Conservation (phyloP, 2,888 invertebrate species). For the Andrena camellia region DNA sequence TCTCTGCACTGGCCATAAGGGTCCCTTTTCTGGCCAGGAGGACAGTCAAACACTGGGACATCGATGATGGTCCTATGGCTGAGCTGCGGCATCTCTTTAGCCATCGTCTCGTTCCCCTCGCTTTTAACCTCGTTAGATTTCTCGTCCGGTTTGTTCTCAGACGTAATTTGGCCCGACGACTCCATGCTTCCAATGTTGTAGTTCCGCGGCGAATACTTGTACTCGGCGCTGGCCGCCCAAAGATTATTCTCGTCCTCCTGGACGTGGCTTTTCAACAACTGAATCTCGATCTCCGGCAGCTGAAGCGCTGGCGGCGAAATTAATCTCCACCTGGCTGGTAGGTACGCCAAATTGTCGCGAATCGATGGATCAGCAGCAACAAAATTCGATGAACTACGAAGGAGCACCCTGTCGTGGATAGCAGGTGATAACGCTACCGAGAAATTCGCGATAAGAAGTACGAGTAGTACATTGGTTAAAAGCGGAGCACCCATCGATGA, state of each 20-base stretch:
- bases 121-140: not conserved
- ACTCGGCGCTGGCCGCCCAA: slow-evolving; percentile 15
- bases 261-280: slow-evolving; percentile 20
- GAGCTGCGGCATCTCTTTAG: not conserved
- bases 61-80: too few relatives aligned
- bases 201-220: slow-evolving; percentile 14
- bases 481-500: not conserved
- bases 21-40: too few relatives aligned
- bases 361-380: not conserved
- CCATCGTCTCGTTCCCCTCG: not conserved
- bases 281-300: slow-evolving; percentile 39
- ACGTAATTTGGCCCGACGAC: too few relatives aligned
- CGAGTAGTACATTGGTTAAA: not conserved
- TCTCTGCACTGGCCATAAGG: too few relatives aligned
- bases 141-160: not conserved
- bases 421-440: slow-evolving; percentile 4
- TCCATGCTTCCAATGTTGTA: slow-evolving; percentile 2
- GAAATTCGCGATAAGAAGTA: not conserved
- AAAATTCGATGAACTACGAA: not conserved
- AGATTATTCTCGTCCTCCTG: not conserved
- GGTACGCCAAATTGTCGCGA: not conserved
- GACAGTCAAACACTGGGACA: too few relatives aligned
- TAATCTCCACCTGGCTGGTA: slow-evolving; percentile 24
- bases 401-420: not conserved
- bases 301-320: not conserved